Evolutionary conservation across 2,888 invertebrate species (phyloP).

Genomic region (Meloe dianella): DNA sequence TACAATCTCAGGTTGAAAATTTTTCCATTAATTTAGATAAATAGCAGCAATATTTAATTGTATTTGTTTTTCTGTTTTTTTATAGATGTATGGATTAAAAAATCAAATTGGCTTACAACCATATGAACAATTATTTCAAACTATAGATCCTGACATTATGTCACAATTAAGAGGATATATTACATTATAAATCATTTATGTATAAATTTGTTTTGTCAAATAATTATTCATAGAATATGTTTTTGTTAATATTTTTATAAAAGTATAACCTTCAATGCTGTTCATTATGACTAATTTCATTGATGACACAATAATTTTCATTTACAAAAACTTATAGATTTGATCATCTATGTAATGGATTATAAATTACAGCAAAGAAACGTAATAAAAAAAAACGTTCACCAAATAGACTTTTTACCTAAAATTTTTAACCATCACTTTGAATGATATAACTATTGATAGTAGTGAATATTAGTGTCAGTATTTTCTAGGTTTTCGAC

Average conservation of each 20-base stretch:
- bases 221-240: slow-evolving; percentile 17
- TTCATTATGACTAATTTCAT: no score
- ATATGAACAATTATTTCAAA: slow-evolving; percentile 76
- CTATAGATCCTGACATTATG: slow-evolving; percentile 75
- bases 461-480: no score
- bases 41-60: slow-evolving; percentile 3
- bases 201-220: neutral
- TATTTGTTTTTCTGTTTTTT: slow-evolving; percentile 30
- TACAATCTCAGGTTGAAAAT: slow-evolving; percentile 70
- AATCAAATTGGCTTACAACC: slow-evolving; percentile 76
- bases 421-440: no score
- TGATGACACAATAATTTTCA: no score
- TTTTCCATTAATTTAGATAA: neutral
- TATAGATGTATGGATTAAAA: slow-evolving; percentile 72
- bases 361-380: no score
- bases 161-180: slow-evolving; percentile 70
- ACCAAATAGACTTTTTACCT: no score
- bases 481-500: no score
- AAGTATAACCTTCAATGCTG: neutral
- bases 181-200: slow-evolving; percentile 52
- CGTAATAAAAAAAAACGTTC: no score
- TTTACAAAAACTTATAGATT: no score
- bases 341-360: no score
- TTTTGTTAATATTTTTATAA: slow-evolving; percentile 24
- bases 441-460: no score